phyloP scores from a whole-genome alignment of 2,113 vertebrate species.

The Gracilinanus agilis region DNA sequence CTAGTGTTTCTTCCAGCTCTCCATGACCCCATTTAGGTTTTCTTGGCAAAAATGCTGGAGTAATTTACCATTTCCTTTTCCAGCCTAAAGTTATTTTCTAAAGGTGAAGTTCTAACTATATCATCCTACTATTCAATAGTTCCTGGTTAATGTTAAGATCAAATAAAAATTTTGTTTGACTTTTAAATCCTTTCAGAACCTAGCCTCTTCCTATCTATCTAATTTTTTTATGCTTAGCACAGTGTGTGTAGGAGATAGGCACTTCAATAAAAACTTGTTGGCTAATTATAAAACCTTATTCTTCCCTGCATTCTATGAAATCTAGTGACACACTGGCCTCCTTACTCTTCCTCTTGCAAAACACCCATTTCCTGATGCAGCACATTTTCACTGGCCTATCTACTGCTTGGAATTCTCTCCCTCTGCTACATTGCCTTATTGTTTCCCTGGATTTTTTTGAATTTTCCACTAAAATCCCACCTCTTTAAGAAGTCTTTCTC shows the following conservation, averaged over 20 bases:
- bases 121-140: not conserved
- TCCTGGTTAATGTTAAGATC: not conserved
- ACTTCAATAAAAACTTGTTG: not conserved
- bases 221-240: not conserved
- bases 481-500: not conserved
- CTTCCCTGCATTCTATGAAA: not conserved
- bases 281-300: not conserved
- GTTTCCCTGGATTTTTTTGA: not conserved
- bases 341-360: not conserved
- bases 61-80: too few species aligned
- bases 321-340: not conserved
- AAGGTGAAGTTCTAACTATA: not conserved
- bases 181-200: not conserved
- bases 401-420: not conserved
- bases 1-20: too few species aligned
- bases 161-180: not conserved
- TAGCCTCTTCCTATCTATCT: not conserved
- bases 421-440: not conserved
- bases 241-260: not conserved
- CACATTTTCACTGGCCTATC: not conserved
- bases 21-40: too few species aligned
- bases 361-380: not conserved
- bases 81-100: not conserved
- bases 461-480: not conserved
- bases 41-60: too few species aligned